These are phyloP conservation scores for Charina bottae DNA, from an alignment of 2,113 vertebrate species.

Conservation along the genomic window DNA sequence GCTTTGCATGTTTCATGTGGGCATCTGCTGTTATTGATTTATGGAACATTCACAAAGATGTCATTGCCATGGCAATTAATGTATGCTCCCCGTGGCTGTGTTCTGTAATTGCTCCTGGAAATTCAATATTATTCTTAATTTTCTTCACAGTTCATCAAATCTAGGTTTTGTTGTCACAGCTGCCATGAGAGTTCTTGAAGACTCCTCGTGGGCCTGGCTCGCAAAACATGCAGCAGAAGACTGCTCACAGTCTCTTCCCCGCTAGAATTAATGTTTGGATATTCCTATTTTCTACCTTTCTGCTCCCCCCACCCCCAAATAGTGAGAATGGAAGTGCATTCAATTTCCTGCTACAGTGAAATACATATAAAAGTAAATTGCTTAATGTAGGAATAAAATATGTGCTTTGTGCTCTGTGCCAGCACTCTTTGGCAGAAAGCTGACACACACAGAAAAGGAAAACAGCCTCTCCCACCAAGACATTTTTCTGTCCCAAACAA, in stretches of 20 bases:
- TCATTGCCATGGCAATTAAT: conserved; percentile 72
- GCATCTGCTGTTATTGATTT: conserved; percentile 67
- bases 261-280: conserved; percentile 22
- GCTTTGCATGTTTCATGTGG: conserved; percentile 35
- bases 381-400: conserved; percentile 1
- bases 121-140: conserved; percentile 80
- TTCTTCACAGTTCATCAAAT: conserved; percentile 75
- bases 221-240: conserved; percentile 27
- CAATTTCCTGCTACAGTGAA: background rate
- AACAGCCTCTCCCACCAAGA: background rate
- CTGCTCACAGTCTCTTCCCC: background rate
- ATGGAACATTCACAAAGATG: conserved; percentile 70
- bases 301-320: conserved; percentile 22
- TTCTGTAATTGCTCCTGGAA: conserved; percentile 73
- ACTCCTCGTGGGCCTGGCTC: conserved; percentile 35
- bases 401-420: background rate
- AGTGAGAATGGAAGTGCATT: background rate
- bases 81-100: conserved; percentile 64
- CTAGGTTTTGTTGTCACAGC: conserved; percentile 64
- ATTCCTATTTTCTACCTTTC: background rate
- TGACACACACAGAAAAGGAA: background rate
- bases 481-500: background rate
- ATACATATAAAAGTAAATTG: background rate
- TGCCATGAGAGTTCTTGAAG: conserved; percentile 65
- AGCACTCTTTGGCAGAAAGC: background rate